Evolutionary conservation across 2,888 invertebrate genomes (phyloP).

Genomic region (Calameuta pallipes): DNA sequence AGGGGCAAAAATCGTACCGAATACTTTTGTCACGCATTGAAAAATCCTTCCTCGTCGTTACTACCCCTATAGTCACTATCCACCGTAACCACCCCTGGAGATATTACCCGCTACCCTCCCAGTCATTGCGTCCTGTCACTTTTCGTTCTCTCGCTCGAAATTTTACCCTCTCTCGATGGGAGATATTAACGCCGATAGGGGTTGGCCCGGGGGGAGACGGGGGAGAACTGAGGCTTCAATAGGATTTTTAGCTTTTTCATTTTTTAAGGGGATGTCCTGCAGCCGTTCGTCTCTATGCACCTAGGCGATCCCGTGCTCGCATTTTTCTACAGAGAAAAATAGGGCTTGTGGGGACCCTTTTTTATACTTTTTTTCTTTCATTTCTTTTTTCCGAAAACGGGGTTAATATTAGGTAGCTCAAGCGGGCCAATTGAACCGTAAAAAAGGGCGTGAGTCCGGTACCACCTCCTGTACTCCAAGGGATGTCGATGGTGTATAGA

Average conservation of each 20-base stretch:
- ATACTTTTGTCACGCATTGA: slow-evolving; percentile 32
- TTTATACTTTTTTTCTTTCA: slow-evolving; percentile 18
- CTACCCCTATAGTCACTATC: not conserved
- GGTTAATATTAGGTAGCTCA: slow-evolving; percentile 36
- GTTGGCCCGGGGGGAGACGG: slow-evolving; percentile 8
- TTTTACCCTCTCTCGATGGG: slow-evolving; percentile 16
- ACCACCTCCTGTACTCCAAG: slow-evolving; percentile 7
- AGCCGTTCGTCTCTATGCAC: not conserved
- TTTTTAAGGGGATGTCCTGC: slow-evolving; percentile 9
- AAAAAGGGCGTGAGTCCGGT: slow-evolving; percentile 29
- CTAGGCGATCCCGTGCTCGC: not conserved
- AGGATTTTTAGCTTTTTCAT: slow-evolving; percentile 33
- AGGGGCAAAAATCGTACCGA: slow-evolving; percentile 30
- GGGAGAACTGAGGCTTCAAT: slow-evolving; percentile 29
- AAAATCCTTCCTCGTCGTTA: slow-evolving; percentile 28
- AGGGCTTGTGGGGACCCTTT: not conserved
- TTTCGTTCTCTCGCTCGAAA: slow-evolving; percentile 24
- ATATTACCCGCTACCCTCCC: slow-evolving; percentile 14
- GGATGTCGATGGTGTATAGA: not conserved
- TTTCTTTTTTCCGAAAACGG: slow-evolving; percentile 27
- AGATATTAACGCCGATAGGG: slow-evolving; percentile 40
- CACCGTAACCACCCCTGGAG: not conserved
- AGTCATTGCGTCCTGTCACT: slow-evolving; percentile 17
- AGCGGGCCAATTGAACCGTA: slow-evolving; percentile 27
- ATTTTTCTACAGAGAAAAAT: not conserved